Evolutionary conservation across 1,140 invertebrate species (phyloP).

Genomic region (Delia radicum): DNA sequence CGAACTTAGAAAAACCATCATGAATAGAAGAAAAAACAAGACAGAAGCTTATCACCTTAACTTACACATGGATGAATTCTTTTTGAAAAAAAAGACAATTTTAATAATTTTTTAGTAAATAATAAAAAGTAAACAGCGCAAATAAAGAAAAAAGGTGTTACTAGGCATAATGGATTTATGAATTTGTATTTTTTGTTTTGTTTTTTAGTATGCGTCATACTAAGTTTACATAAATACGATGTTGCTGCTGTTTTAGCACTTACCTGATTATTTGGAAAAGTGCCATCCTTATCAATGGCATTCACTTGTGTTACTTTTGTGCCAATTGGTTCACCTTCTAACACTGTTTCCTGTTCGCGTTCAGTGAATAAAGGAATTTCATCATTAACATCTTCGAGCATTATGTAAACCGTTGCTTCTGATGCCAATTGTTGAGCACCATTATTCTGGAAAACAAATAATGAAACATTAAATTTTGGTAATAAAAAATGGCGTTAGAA

Average conservation of each 20-base stretch:
- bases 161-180: neutral
- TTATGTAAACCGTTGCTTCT: constrained; percentile 90
- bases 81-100: neutral
- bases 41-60: constrained; percentile 3
- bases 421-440: constrained; percentile 92
- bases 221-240: no score
- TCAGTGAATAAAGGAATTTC: constrained; percentile 94
- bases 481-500: neutral
- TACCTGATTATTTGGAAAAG: constrained; percentile 91
- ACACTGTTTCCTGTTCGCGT: constrained; percentile 89
- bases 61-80: constrained; percentile 6
- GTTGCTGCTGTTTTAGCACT: constrained; percentile 30
- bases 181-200: neutral
- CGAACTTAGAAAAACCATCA: neutral
- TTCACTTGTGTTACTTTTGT: constrained; percentile 95
- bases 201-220: no score
- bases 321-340: constrained; percentile 90
- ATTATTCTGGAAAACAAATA: constrained; percentile 72
- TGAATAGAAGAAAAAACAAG: neutral
- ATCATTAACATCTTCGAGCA: constrained; percentile 94
- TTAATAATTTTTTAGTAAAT: neutral
- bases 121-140: neutral
- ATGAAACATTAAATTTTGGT: neutral
- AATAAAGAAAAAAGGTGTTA: neutral
- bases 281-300: constrained; percentile 95